Base-by-base conservation (phyloP, 1,140 invertebrate species). In the Trachymyrmex cornetzi region DNA sequence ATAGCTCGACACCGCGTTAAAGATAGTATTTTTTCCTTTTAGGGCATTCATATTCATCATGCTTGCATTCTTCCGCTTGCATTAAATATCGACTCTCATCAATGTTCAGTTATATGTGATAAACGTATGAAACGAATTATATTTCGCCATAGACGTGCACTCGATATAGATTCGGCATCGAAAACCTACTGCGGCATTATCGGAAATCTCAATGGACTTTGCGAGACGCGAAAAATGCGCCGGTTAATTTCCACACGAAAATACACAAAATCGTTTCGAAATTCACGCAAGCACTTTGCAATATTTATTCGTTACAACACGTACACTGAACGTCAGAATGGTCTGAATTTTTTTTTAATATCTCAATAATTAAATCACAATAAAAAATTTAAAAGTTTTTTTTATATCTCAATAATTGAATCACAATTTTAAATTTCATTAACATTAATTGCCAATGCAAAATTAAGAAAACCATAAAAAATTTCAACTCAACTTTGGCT, bases 41-140 rank as follows among this genome's bases (percentile, higher is more conserved):
- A 27, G 6, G 12, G 0, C 11, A 30, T 27, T 44, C 9, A 44
- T 30, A 63, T 69, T 69, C 69, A 80, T 72, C 22, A 9, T 27
- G 7, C 5, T 1, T 6, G 9, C 30, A 66, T 34, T 66, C 63
- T 59, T 72, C 16, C 24, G 22, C 12, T 57, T 12, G 34, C 24
- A 34, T 79, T 79, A 34, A 59, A 82, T 74, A 61, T 59, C 67
- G 30, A 30, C 55, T 57, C 5, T 44, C 6, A 48, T 16, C 12
- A 44, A 19, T 22, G 24, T 27, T 72, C 24, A 48, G 30, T 57
- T 50, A 71, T 12, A 27, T 5, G 27, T 12, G 59, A 89, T 88
- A 71, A 88, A 89, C 77, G 74, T 66, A 34, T 85, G 55, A 12
- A 59, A 77, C 22, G 50, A 88, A 85, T 77, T 71, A 38, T 79